These are phyloP conservation scores for Ashinkailepas kermadecensis DNA, from an alignment of 2,888 invertebrate genomes.

Conservation along the genomic window DNA sequence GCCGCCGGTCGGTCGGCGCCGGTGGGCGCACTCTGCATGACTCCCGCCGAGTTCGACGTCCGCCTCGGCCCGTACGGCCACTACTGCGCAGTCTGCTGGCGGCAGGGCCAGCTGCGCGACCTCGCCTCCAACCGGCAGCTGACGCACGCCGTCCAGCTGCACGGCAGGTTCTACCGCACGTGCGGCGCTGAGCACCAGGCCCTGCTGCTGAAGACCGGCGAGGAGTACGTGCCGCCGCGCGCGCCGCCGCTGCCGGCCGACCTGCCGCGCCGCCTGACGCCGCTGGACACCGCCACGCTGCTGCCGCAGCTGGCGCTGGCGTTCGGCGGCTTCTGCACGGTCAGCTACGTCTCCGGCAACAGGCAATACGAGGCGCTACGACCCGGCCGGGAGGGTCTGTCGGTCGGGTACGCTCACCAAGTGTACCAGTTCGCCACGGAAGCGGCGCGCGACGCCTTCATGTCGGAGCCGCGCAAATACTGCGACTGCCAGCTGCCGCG, in stretches of 20 bases:
- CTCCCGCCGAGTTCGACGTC: background rate
- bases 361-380: background rate
- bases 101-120: background rate
- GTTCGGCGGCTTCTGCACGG: background rate
- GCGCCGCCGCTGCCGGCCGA: background rate
- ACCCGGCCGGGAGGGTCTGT: background rate
- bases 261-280: background rate
- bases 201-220: background rate
- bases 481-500: background rate
- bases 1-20: background rate
- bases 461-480: background rate
- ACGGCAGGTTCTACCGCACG: background rate
- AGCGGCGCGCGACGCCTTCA: background rate
- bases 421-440: background rate
- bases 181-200: background rate
- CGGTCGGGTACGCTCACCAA: background rate
- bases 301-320: background rate
- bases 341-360: background rate
- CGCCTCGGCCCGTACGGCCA: background rate
- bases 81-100: conserved; percentile 12
- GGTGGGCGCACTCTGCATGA: background rate
- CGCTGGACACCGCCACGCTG: background rate
- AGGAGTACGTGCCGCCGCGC: background rate
- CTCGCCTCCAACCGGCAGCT: background rate
- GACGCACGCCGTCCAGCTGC: background rate